Base-by-base conservation (phyloP, 2,888 invertebrate genomes). In the Nemurella pictetii region DNA sequence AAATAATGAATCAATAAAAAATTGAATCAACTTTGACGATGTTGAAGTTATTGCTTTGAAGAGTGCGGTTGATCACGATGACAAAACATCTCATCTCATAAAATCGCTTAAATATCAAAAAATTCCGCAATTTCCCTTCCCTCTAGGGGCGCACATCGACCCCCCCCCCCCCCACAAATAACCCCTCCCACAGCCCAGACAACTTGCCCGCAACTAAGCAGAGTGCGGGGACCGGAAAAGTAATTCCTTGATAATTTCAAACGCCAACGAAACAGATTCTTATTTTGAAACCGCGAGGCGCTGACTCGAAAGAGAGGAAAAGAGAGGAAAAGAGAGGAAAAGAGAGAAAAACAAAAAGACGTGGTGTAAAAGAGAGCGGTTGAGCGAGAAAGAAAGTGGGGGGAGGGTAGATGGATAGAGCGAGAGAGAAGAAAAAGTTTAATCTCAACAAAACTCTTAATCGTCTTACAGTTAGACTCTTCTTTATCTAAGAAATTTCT, bases 181-280 rank as follows among this genome's bases (percentile, higher is more conserved):
- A 29, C 83, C 84, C 72, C 83, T 85, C 85, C 85, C 87, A 86
- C 86, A 29, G 28, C 55, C 29, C 83, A 75, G n/a, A 25, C 28
- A 27, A 74, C 86, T 86, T 20, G n/a, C 81, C 29, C 80, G 27
- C 25, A 28, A 27, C 32, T 78, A 29, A 81, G 83, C 77, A 84
- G 85, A 80, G 32, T 35, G 32, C 80, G 12, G 15, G 85, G 85
- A 89, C 90, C 90, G 90, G 90, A 90, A 91, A 91, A 91, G 91
- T 91, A 91, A 91, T 91, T 91, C 89, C 90, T 89, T 91, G 91
- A 91, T 91, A 91, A 91, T 91, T 91, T 91, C 90, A 86, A 85
- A 85, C 85, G 75, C 83, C 84, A 81, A 74, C 85, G 86, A 85
- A 86, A 85, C 86, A 86, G 86, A 86, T 86, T 86, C 85, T 83